These are phyloP conservation scores for Lymantria monacha DNA, from an alignment of 2,888 invertebrate genomes.

Conservation along the genomic window DNA sequence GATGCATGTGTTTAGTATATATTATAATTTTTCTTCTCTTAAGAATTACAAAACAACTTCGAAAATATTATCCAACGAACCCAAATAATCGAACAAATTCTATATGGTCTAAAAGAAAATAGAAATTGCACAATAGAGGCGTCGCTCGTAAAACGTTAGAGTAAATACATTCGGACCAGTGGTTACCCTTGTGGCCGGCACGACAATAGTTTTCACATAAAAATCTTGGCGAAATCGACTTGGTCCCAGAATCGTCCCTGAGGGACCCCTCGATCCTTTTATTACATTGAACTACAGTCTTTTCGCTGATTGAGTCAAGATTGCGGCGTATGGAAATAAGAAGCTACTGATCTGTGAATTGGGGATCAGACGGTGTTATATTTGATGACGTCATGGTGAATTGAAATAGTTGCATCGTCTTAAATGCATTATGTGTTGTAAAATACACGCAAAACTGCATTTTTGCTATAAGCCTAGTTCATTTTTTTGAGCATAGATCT, in stretches of 20 bases:
- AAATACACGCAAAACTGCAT: too few species aligned
- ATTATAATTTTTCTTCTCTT: too few species aligned
- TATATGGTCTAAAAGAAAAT: slow-evolving; percentile 9
- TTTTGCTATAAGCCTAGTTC: too few species aligned
- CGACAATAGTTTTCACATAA: slow-evolving; percentile 31
- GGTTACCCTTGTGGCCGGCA: slow-evolving; percentile 7
- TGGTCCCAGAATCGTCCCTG: slow-evolving; percentile 17
- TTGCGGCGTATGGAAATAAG: slow-evolving; percentile 29
- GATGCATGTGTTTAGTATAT: too few species aligned
- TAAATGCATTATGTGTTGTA: neutral
- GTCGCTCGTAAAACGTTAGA: slow-evolving; percentile 22
- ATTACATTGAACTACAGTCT: slow-evolving; percentile 25
- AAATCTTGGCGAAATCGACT: slow-evolving; percentile 21
- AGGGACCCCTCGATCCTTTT: slow-evolving; percentile 24
- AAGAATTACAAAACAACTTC: neutral
- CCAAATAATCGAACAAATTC: slow-evolving; percentile 8
- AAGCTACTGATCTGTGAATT: slow-evolving; percentile 10
- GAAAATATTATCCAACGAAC: neutral
- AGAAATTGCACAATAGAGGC: slow-evolving; percentile 26
- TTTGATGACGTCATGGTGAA: slow-evolving; percentile 5
- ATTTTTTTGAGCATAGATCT: too few species aligned
- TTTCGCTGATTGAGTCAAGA: slow-evolving; percentile 35
- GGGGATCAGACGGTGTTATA: slow-evolving; percentile 10
- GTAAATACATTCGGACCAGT: slow-evolving; percentile 6
- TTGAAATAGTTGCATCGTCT: slow-evolving; percentile 11